Conservation (phyloP, 1,140 invertebrate species). For the Dreissena rostriformis region DNA sequence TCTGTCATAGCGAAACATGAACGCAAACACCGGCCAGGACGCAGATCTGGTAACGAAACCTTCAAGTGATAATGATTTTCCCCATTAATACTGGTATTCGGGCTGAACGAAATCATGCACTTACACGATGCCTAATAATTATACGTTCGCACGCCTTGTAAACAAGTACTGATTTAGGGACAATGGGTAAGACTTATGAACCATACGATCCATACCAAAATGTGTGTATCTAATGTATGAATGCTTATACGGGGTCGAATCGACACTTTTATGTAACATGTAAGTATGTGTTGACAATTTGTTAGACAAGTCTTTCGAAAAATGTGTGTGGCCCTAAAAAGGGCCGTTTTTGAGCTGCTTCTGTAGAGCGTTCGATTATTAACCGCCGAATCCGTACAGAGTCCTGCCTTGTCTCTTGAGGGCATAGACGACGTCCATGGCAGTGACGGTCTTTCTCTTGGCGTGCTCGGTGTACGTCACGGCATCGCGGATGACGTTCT, state of each 20-base stretch:
- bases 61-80: too few species aligned
- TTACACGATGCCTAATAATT: too few species aligned
- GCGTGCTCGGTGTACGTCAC: conserved; percentile 93
- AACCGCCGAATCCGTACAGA: conserved; percentile 85
- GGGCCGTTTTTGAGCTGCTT: conserved; percentile 46
- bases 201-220: too few species aligned
- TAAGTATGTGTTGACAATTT: conserved; percentile 87
- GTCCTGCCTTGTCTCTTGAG: conserved; percentile 91
- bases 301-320: conserved; percentile 8
- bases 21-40: too few species aligned
- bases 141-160: too few species aligned
- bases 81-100: too few species aligned
- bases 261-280: background rate
- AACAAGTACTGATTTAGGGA: too few species aligned
- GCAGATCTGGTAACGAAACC: too few species aligned
- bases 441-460: conserved; percentile 91
- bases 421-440: conserved; percentile 94
- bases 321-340: conserved; percentile 63
- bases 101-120: too few species aligned
- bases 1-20: too few species aligned
- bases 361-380: conserved; percentile 61
- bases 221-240: background rate
- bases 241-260: background rate
- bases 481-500: conserved; percentile 91
- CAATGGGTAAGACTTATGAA: too few species aligned